Evolutionary conservation across 2,888 invertebrate genomes (phyloP).

Genomic region (Drosophila gaucha): DNA sequence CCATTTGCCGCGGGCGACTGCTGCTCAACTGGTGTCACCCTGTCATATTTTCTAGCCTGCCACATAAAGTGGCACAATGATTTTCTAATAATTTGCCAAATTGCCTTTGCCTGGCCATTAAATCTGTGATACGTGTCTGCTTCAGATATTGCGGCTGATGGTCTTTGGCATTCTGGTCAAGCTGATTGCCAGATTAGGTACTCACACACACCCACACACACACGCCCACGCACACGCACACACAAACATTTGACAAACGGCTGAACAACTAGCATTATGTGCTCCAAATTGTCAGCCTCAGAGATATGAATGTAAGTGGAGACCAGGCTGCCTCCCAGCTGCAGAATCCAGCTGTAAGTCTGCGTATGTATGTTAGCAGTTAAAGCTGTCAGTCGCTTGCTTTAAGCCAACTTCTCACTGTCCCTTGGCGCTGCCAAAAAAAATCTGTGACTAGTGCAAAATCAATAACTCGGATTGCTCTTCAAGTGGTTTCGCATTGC

Average conservation of each 20-base stretch:
- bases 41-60: constrained; percentile 62
- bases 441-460: constrained; percentile 71
- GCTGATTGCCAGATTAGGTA: constrained; percentile 70
- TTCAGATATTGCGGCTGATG: constrained; percentile 32
- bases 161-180: constrained; percentile 28
- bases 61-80: constrained; percentile 77
- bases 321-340: constrained; percentile 1
- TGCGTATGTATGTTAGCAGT: constrained; percentile 34
- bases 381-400: constrained; percentile 52
- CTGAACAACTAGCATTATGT: constrained; percentile 53
- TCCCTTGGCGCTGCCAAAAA: constrained; percentile 7
- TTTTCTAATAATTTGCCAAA: constrained; percentile 82
- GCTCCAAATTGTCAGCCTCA: constrained; percentile 66
- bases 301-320: constrained; percentile 52
- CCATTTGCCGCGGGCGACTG: background rate
- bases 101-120: constrained; percentile 79
- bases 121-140: constrained; percentile 73
- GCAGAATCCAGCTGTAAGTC: constrained; percentile 1
- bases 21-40: constrained; percentile 22
- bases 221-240: background rate
- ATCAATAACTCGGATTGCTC: constrained; percentile 61
- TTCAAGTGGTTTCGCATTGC: constrained; percentile 65
- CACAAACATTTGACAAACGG: constrained; percentile 37
- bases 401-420: constrained; percentile 40
- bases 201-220: constrained; percentile 17